These are phyloP conservation scores for Megalurothrips usitatus DNA, from an alignment of 2,888 invertebrate genomes.

Conservation along the genomic window DNA sequence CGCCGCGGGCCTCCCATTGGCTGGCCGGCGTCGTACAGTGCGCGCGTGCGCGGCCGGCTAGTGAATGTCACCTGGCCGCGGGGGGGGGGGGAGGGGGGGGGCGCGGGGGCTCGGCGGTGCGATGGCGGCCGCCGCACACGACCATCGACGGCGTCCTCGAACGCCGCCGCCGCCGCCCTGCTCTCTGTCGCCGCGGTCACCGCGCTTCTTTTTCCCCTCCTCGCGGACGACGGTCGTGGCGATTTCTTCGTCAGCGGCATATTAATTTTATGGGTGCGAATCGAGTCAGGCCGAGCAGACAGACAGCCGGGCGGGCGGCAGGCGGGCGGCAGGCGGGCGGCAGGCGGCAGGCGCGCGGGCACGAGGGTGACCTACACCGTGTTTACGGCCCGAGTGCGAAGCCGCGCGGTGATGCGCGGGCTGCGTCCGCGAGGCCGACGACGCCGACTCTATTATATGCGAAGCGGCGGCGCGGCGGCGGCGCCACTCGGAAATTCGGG, in stretches of 20 bases:
- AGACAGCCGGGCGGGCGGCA: too few species aligned
- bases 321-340: too few species aligned
- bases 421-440: background rate
- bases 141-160: too few species aligned
- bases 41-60: too few species aligned
- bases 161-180: background rate
- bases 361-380: conserved; percentile 10
- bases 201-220: background rate
- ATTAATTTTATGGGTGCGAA: conserved; percentile 22
- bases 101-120: too few species aligned
- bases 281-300: background rate
- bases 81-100: too few species aligned
- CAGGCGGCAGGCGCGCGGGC: too few species aligned
- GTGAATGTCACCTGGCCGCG: too few species aligned
- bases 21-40: too few species aligned
- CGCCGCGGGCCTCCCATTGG: too few species aligned
- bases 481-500: background rate
- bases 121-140: too few species aligned
- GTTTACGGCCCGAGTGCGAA: conserved; percentile 11
- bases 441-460: background rate
- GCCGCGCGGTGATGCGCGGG: background rate
- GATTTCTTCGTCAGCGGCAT: conserved; percentile 14
- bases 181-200: background rate
- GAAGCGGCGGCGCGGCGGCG: background rate
- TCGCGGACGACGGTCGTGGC: background rate